Percentiles rank a stretch among this genome's conserved stretches.
phyloP scores from a whole-genome alignment of 2,113 vertebrate species.

The Oostethus manadensis region DNA sequence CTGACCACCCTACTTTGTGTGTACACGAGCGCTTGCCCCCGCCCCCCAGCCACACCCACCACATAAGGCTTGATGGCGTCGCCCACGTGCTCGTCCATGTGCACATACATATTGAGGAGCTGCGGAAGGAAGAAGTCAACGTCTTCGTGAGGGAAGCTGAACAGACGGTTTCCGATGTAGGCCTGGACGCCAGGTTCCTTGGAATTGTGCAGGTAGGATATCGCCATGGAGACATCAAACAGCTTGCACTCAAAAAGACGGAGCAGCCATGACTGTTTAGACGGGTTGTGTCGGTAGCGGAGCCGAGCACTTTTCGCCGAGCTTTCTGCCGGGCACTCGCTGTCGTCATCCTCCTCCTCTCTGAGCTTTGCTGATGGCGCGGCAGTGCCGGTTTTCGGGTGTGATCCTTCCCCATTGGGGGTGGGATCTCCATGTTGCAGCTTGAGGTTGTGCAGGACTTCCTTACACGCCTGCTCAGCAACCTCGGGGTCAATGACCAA shows the following conservation, averaged over 20 bases:
- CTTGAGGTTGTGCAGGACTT: conserved; percentile 89
- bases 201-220: conserved; percentile 93
- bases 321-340: conserved; percentile 26
- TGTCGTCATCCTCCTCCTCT: conserved; percentile 67
- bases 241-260: conserved; percentile 94
- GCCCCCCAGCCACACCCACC: conserved; percentile 50
- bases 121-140: conserved; percentile 95
- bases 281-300: conserved; percentile 81
- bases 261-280: conserved; percentile 92
- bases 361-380: conserved; percentile 48
- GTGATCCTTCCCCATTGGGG: background rate
- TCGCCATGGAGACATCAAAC: conserved; percentile 96
- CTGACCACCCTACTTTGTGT: background rate
- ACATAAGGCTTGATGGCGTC: conserved; percentile 96
- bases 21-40: too few relatives aligned
- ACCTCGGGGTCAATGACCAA: conserved; percentile 85
- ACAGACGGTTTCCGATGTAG: conserved; percentile 92
- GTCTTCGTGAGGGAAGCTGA: conserved; percentile 85
- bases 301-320: conserved; percentile 72
- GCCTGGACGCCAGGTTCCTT: conserved; percentile 96
- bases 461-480: conserved; percentile 83
- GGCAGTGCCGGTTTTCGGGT: fast-evolving
- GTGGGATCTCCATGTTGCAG: conserved; percentile 4
- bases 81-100: conserved; percentile 95
- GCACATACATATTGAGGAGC: conserved; percentile 97